phyloP scores from a whole-genome alignment of 2,113 vertebrate species.

The Spheniscus mendiculus region DNA sequence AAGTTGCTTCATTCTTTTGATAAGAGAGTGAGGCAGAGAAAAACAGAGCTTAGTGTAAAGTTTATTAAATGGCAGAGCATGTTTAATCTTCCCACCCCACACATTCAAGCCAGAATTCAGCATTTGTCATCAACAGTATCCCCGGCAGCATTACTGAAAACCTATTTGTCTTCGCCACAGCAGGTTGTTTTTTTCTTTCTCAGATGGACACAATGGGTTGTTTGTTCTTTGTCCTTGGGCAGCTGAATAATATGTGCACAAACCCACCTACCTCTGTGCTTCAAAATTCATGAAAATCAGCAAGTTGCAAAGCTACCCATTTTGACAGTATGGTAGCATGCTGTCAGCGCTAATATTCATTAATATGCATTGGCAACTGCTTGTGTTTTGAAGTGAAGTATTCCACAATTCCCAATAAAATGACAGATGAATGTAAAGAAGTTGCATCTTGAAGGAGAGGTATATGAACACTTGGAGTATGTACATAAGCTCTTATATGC shows the following conservation, averaged over 20 bases:
- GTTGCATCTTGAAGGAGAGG: background rate
- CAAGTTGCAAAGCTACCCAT: background rate
- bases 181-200: background rate
- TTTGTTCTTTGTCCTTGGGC: conserved; percentile 21
- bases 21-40: background rate
- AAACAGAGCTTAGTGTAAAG: background rate
- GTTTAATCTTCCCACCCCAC: background rate
- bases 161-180: background rate
- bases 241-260: background rate
- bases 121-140: conserved; percentile 1
- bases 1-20: conserved; percentile 33
- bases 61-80: conserved; percentile 30
- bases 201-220: background rate
- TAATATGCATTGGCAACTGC: background rate
- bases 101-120: background rate
- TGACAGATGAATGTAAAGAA: background rate
- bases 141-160: background rate
- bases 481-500: background rate
- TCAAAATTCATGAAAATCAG: background rate
- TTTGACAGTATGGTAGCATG: background rate
- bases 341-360: background rate
- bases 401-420: background rate
- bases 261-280: background rate
- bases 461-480: background rate
- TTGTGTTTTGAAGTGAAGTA: background rate